A percentile compares a stretch with the other conserved stretches of the same genome.
These are phyloP conservation scores for Melinopterus prodromus DNA, from an alignment of 2,888 invertebrate genomes.

Conservation along the genomic window DNA sequence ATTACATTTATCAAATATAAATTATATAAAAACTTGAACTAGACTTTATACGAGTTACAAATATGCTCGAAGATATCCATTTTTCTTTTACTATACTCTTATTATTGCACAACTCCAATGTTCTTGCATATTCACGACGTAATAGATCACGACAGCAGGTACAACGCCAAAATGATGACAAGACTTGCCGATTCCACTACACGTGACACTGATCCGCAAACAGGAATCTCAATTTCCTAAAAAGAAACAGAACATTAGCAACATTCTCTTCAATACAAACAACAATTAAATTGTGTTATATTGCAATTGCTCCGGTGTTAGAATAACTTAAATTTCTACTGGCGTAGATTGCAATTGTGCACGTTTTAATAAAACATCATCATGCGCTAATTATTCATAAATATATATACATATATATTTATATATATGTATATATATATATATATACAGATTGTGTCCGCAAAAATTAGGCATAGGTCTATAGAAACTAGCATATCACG, in stretches of 20 bases:
- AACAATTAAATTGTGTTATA: neutral
- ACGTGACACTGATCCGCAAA: slow-evolving; percentile 65
- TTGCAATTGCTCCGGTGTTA: slow-evolving; percentile 4
- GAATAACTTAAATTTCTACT: neutral
- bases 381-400: too few relatives aligned
- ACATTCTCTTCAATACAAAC: neutral
- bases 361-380: neutral
- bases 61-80: slow-evolving; percentile 40
- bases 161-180: slow-evolving; percentile 45
- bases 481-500: too few relatives aligned
- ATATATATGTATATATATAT: too few relatives aligned
- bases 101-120: slow-evolving; percentile 34
- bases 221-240: slow-evolving; percentile 73
- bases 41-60: slow-evolving; percentile 49
- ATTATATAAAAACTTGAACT: slow-evolving; percentile 59
- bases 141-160: slow-evolving; percentile 51
- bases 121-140: slow-evolving; percentile 20
- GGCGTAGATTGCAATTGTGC: neutral
- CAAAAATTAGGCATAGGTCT: too few relatives aligned
- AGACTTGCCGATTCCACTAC: slow-evolving; percentile 44
- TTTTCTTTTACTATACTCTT: slow-evolving; percentile 29
- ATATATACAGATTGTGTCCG: too few relatives aligned
- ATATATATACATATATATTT: too few relatives aligned
- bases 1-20: slow-evolving; percentile 56
- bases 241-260: slow-evolving; percentile 44